A percentile compares a stretch with the other conserved stretches of the same genome.
phyloP scores from a whole-genome alignment of 2,888 invertebrate species.

The Criorhina ranunculi region DNA sequence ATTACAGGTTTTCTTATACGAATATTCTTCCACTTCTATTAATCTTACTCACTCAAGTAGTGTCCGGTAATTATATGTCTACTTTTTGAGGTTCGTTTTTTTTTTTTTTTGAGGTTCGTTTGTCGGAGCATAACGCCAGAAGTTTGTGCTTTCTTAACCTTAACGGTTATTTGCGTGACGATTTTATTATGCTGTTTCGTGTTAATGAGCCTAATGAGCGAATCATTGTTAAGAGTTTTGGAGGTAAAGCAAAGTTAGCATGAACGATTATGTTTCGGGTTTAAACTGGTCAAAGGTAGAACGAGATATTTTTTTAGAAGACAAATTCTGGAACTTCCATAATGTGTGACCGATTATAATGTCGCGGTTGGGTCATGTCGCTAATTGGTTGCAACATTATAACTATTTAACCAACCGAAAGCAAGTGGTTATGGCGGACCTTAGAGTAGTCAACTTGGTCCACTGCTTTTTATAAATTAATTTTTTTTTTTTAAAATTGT shows the following conservation, averaged over 20 bases:
- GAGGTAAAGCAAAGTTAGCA: not conserved
- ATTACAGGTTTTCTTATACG: constrained; percentile 5
- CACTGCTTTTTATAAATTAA: too few relatives aligned
- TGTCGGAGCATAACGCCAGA: constrained; percentile 27
- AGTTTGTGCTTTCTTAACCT: constrained; percentile 39
- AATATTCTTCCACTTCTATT: constrained; percentile 2
- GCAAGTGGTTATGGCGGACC: too few relatives aligned
- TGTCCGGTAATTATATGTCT: constrained; percentile 33
- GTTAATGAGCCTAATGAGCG: constrained; percentile 16
- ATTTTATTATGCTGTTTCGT: constrained; percentile 3
- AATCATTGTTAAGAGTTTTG: constrained; percentile 23
- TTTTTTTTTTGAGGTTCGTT: constrained; percentile 23
- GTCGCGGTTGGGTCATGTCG: too few relatives aligned
- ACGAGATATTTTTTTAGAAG: too few relatives aligned
- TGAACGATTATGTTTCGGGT: not conserved
- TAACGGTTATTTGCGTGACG: constrained; percentile 57
- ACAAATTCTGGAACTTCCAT: too few relatives aligned
- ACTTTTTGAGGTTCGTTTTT: not conserved
- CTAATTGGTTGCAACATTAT: too few relatives aligned
- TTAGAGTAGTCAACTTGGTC: too few relatives aligned
- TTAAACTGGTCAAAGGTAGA: constrained; percentile 1
- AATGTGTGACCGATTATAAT: too few relatives aligned
- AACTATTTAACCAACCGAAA: too few relatives aligned
- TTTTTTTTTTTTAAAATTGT: too few relatives aligned
- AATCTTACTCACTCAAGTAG: constrained; percentile 30